Evolutionary conservation across 2,888 invertebrate species (phyloP), one percentile per base, ranked within the genome.

Genomic region (Synanthedon myopaeformis): DNA sequence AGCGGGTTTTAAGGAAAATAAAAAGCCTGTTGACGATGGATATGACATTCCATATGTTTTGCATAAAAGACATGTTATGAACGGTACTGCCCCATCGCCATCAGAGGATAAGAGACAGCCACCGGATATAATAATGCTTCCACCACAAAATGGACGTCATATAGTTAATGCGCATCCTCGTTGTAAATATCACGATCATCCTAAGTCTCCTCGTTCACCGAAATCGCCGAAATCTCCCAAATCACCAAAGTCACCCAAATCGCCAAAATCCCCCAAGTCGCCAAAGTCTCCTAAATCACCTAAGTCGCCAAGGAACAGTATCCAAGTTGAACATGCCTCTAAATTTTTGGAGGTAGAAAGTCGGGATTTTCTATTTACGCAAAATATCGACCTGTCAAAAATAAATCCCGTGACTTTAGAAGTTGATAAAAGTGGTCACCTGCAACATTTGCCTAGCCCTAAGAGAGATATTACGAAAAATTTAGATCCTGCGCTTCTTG

Each of bases 51-150:
- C 95, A 0, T 96, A 96, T 66, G 93, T 94, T 5, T 81, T 95
- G 52, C 95, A 95, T 70, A 95, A 95, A 69, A 89, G 95, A 3
- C 95, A 95, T 70, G 90, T 95, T 1, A 93, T 95, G 92, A 95
- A 95, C 69, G 95, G 95, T 0, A 94, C 94, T 0, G 93, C 93
- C 0, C 89, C 91, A 0, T 89, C 89, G 0, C 89, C 90, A 3
- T 78, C 86, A 52, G 88, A 89, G 48, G 88, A 81, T 56, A 76
- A 73, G 52, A 79, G 79, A 53, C 80, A 73, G 41, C 82, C 80
- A 8, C 86, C 87, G 4, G 88, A 88, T 65, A 85, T 86, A 10
- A 75, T 86, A 50, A 84, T 82, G 74, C 67, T 85, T 52, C 83
- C 85, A 3, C 82, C 86, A 1, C 86, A 84, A 70, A 86, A 85